Base-by-base conservation (phyloP, 2,113 vertebrate species). In the Oryzias javanicus region DNA sequence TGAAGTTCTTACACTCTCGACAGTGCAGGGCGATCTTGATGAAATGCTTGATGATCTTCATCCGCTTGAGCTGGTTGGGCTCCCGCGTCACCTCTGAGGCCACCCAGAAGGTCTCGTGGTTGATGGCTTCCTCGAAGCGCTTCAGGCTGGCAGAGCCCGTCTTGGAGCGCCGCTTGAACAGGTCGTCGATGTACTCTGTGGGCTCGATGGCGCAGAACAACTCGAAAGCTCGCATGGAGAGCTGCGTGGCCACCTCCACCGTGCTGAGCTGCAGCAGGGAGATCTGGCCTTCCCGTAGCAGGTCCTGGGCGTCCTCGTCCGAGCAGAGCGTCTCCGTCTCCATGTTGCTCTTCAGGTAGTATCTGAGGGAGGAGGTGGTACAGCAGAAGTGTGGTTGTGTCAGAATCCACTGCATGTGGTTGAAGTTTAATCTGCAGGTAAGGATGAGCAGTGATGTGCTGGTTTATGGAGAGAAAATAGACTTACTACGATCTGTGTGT, bases 301-400 rank as follows among this genome's bases (percentile, higher is more conserved):
- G 90, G 80, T 98, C 97, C 90, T 98, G 96, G 6, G 97, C 97
- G 15, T 98, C 96, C 78, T 99, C 97, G 20, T 99, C 97, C 0
- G 97, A 98, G 70, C 97, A 99, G 14, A 99, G 85, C 0, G 97
- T 98, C 91, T 98, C 96, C 0, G 97, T 98, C 84, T 98, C 96
- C 97, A 99, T 98, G 88, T 98, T 98, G 88, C 95, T 98, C 89
- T 99, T 99, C 61, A 99, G 89, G 77, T 99, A 99, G 84, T 99
- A 99, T 74, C 97, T 99, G 56, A 1, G 14, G 19, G 17, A 0
- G 20, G 45, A 55, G 6, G 6, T n/a, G 24, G 27, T 8, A 29
- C 27, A 29, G 7, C 27, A 29, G 27, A 35, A 35, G 35, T 35
- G 2, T 35, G 35, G 8, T 10, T 2, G 35, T 35, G 12, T 35